Percentiles rank a stretch among this genome's conserved stretches.
These are phyloP conservation scores for Tenrec ecaudatus DNA, from an alignment of 2,113 vertebrate species.

Conservation along the genomic window DNA sequence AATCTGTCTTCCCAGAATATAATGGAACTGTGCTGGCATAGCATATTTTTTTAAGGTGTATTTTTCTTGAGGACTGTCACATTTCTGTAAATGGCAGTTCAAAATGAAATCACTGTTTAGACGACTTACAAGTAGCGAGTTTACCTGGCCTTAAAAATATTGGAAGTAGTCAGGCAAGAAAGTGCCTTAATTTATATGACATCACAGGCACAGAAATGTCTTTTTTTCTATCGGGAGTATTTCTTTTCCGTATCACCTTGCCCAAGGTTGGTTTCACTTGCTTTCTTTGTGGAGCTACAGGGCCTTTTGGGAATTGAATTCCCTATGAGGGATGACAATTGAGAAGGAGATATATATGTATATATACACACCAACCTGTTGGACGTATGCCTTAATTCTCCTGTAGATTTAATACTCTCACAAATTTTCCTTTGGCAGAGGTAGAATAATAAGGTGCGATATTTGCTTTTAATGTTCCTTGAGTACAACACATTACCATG, in stretches of 20 bases:
- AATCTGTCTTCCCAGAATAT: slow-evolving; percentile 58
- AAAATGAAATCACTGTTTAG: slow-evolving; percentile 71
- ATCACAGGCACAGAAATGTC: slow-evolving; percentile 13
- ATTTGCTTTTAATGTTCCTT: slow-evolving; percentile 25
- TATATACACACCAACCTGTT: background rate
- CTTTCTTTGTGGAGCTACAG: background rate
- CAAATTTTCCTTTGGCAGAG: background rate
- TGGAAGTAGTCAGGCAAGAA: slow-evolving; percentile 49
- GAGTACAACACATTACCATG: background rate
- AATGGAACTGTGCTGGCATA: slow-evolving; percentile 49
- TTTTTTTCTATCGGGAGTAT: slow-evolving; percentile 10
- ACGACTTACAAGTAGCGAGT: slow-evolving; percentile 48
- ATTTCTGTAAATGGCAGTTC: slow-evolving; percentile 66
- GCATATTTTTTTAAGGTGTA: slow-evolving; percentile 59
- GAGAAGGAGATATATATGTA: background rate
- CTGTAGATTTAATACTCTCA: background rate
- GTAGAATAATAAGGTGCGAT: background rate
- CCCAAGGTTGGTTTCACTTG: background rate
- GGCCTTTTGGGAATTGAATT: slow-evolving; percentile 19
- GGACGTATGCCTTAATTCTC: background rate
- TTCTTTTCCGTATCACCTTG: slow-evolving; percentile 13
- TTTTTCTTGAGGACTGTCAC: slow-evolving; percentile 73
- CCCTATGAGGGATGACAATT: background rate
- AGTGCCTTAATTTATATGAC: slow-evolving; percentile 65
- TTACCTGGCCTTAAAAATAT: slow-evolving; percentile 65